A percentile compares a stretch with the other conserved stretches of the same genome.
These are phyloP conservation scores for Caenorhabditis sulstoni DNA, from an alignment of 2,888 invertebrate genomes.

Conservation along the genomic window DNA sequence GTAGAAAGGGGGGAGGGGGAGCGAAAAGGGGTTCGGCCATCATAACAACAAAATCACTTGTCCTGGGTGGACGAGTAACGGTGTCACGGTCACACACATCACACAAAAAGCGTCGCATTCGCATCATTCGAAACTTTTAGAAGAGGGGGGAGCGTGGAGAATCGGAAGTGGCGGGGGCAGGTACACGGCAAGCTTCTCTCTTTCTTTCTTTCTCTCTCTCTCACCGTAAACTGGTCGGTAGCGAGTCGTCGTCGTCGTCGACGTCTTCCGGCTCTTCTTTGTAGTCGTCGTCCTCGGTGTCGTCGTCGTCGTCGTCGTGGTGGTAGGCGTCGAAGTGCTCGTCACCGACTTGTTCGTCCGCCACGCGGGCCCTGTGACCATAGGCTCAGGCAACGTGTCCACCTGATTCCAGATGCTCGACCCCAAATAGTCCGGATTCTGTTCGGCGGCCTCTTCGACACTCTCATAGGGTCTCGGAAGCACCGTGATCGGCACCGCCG, in stretches of 20 bases:
- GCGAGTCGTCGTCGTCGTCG: slow-evolving; percentile 43
- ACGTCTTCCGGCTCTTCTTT: too few relatives aligned
- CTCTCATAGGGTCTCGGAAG: slow-evolving; percentile 71
- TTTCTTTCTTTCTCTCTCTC: slow-evolving; percentile 20
- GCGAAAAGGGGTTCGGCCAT: too few relatives aligned
- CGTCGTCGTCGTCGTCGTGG: slow-evolving; percentile 50
- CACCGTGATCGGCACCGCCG: slow-evolving; percentile 34
- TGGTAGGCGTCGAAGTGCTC: slow-evolving; percentile 46
- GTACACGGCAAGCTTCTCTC: slow-evolving; percentile 43
- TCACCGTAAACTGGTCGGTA: slow-evolving; percentile 53
- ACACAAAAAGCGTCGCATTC: too few relatives aligned
- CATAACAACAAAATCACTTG: too few relatives aligned
- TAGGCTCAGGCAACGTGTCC: slow-evolving; percentile 63
- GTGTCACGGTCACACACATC: too few relatives aligned
- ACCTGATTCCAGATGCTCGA: slow-evolving; percentile 65
- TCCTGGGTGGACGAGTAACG: too few relatives aligned
- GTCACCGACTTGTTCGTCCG: slow-evolving; percentile 49
- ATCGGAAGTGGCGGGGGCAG: too few relatives aligned
- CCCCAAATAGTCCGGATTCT: slow-evolving; percentile 71
- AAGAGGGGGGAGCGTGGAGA: too few relatives aligned
- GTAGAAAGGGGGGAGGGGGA: too few relatives aligned
- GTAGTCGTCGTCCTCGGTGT: slow-evolving; percentile 23
- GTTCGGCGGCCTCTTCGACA: slow-evolving; percentile 66
- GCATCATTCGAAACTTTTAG: too few relatives aligned
- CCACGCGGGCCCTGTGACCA: slow-evolving; percentile 71